Evolutionary conservation across 2,797 vertebrate genomes (phyloP), one percentile per base, ranked within the genome.

Genomic region (Momotus momota): DNA sequence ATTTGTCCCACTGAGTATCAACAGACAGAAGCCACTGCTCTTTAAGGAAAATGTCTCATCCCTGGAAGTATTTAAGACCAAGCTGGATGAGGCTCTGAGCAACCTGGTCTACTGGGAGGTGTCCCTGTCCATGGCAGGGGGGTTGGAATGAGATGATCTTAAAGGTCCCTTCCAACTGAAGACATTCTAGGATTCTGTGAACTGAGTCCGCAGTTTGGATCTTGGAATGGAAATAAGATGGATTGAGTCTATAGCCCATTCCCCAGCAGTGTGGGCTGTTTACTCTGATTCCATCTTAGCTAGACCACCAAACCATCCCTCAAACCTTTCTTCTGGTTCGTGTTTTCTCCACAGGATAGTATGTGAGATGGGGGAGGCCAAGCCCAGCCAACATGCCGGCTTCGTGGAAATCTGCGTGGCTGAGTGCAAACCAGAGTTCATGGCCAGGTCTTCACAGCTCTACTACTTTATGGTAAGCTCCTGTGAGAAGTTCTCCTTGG

Each of bases 381-480:
- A 99, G 93, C 98, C 98, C 88, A 99, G 99, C 96, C 99, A 99
- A 94, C 99, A 99, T 0, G 99, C 99, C 0, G 99, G 99, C 80
- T 99, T 99, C 0, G 98, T 99, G 94, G 98, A 99, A 95, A 99
- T 99, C 95, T 99, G 99, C 1, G 99, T 99, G 71, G 95, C 97
- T 0, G 99, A 99, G 75, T 99, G 99, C 96, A 98, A 97, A 81
- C 98, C 98, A 0, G 99, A 99, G 86, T 99, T 99, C 97, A 99
- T 98, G 98, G 99, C 99, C 86, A 99, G 98, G 70, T 99, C 99
- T 40, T 99, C 99, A 8, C 99, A 99, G 96, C 99, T 99, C 83
- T 99, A 99, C 96, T 99, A 99, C 94, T 99, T 99, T 97, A 99
- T 99, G 99, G 99, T 99, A 97, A 99, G 99, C 98, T 61, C 27